Base-by-base conservation (phyloP, 1,140 invertebrate species). In the Drosophila teissieri region DNA sequence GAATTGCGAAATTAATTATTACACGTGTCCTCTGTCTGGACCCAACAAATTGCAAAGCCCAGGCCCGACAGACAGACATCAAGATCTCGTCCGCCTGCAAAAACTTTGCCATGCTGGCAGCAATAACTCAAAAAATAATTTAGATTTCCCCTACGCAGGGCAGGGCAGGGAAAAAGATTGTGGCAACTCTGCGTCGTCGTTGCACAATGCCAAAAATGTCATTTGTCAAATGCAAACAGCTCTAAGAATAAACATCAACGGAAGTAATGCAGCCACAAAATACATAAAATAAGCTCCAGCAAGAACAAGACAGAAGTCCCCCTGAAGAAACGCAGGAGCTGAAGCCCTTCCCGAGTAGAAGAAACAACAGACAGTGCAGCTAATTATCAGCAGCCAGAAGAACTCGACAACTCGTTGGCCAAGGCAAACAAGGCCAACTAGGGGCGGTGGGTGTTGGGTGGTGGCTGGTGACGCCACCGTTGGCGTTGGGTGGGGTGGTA, bases 141-240 rank as follows among this genome's bases (percentile, higher is more conserved):
- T 86, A 79, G 83, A 86, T 88, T 86, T 88, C 78, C 79, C 65
- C 44, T 52, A 72, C 57, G 74, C 67, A 31, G 27, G 62, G 46
- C 67, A 31, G 27, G 62, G 46, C 36, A 45, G 24, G 37, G 31
- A 46, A 44, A 54, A 65, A 72, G 58, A 54, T 58, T 53, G 69
- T 64, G 69, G 80, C 70, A 63, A 74, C 52, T 77, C 61, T 54
- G 68, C 55, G 61, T 56, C 82, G 65, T 74, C 54, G 62, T 69
- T 86, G 79, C 75, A 83, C 84, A 88, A 89, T 77, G 83, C 79
- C 84, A 86, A 89, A 86, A 86, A 86, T 88, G 83, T 89, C 83
- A 86, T 86, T 86, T 86, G 84, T 86, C 79, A 86, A 86, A 89
- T 83, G 84, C 83, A 86, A 86, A 86, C 83, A 86, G 83, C 84